phyloP scores from a whole-genome alignment of 2,797 vertebrate genomes.

The Pangasius sanitwongsei region DNA sequence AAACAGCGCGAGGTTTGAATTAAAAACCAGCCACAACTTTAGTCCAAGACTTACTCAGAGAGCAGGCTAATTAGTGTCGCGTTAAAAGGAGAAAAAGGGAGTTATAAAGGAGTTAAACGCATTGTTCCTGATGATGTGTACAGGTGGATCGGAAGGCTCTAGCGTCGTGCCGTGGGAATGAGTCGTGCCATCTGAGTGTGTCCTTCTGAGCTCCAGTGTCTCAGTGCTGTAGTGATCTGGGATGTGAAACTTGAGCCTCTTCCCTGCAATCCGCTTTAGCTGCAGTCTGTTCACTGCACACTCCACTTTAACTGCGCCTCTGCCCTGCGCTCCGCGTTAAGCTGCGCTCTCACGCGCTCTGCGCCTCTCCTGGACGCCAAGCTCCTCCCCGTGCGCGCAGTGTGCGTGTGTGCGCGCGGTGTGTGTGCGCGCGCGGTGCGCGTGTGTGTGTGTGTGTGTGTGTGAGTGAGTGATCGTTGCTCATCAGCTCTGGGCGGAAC shows the following conservation, averaged over 20 bases:
- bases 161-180: constrained; percentile 52
- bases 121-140: constrained; percentile 34
- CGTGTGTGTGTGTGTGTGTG: background rate
- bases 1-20: background rate
- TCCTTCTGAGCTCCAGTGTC: constrained; percentile 37
- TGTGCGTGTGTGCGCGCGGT: background rate
- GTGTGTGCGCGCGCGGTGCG: background rate
- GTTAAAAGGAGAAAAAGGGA: background rate
- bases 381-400: constrained; percentile 73
- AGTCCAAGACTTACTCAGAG: constrained; percentile 9
- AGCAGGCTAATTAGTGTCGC: background rate
- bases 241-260: constrained; percentile 14
- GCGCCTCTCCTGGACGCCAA: constrained; percentile 35
- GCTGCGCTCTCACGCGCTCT: background rate
- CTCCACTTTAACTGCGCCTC: constrained; percentile 33
- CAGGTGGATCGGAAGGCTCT: constrained; percentile 42
- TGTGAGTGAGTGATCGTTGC: background rate
- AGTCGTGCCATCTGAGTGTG: constrained; percentile 59
- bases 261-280: constrained; percentile 7
- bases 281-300: constrained; percentile 68
- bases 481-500: constrained; percentile 73
- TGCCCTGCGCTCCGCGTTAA: constrained; percentile 7
- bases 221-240: constrained; percentile 49
- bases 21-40: background rate
- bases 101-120: constrained; percentile 5